These are phyloP conservation scores for Neocrepidodera transversa DNA, from an alignment of 2,888 invertebrate species.

Conservation along the genomic window DNA sequence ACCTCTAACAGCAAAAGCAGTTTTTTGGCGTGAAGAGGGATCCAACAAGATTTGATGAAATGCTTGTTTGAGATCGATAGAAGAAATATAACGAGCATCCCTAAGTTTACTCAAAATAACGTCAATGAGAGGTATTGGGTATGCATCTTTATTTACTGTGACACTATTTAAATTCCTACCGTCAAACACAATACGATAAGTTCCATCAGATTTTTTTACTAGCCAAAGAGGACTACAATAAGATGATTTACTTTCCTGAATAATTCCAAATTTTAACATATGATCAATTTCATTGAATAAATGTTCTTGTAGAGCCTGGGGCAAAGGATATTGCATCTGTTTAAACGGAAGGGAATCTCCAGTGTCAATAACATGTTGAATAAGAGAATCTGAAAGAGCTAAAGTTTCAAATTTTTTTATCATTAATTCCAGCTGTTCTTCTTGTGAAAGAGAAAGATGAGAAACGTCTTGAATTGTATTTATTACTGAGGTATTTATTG, in stretches of 20 bases:
- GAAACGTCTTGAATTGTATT: slow-evolving; percentile 19
- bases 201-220: background rate
- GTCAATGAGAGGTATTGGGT: slow-evolving; percentile 47
- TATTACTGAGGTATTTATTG: too few species aligned
- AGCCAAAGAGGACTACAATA: background rate
- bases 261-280: too few species aligned
- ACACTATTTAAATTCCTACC: too few species aligned
- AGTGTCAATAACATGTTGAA: slow-evolving; percentile 26
- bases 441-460: slow-evolving; percentile 5
- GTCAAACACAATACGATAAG: background rate
- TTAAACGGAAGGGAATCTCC: slow-evolving; percentile 19
- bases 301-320: slow-evolving; percentile 27
- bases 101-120: slow-evolving; percentile 47
- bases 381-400: slow-evolving; percentile 11
- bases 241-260: too few species aligned
- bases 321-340: slow-evolving; percentile 27
- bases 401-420: slow-evolving; percentile 7
- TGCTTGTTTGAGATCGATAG: slow-evolving; percentile 47
- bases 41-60: slow-evolving; percentile 41
- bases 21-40: too few species aligned
- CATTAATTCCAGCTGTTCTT: slow-evolving; percentile 7
- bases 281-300: slow-evolving; percentile 23
- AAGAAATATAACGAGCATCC: slow-evolving; percentile 47
- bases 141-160: too few species aligned
- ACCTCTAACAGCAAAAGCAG: background rate